Percentiles rank a stretch among this genome's conserved stretches.
phyloP scores from a whole-genome alignment of 2,797 vertebrate genomes.

The Platyrinchus mystaceus region DNA sequence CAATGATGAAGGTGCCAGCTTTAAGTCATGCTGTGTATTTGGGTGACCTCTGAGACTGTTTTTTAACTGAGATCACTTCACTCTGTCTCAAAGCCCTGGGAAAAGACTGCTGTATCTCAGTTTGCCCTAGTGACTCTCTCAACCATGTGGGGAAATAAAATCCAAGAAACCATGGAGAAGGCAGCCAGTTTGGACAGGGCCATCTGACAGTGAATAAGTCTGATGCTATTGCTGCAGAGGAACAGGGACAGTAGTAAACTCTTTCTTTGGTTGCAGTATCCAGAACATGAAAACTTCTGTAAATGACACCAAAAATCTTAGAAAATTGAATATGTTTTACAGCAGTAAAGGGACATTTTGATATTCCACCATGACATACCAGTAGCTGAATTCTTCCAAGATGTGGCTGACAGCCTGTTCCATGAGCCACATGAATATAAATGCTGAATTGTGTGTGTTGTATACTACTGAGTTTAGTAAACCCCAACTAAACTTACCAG shows the following conservation, averaged over 20 bases:
- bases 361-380: background rate
- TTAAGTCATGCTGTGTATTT: background rate
- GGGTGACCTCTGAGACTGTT: background rate
- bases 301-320: background rate
- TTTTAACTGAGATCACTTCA: background rate
- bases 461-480: background rate
- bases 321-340: background rate
- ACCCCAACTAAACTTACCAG: background rate
- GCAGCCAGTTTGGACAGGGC: fast-evolving
- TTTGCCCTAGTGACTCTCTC: fast-evolving
- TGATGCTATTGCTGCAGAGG: background rate
- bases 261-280: background rate
- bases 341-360: background rate
- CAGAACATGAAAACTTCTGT: background rate
- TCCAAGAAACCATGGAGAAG: background rate
- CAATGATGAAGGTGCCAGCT: background rate
- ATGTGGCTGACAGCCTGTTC: background rate
- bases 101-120: background rate
- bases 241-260: background rate
- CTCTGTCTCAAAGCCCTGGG: background rate
- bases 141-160: background rate
- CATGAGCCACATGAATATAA: background rate
- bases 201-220: background rate
- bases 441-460: background rate
- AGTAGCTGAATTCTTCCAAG: background rate